A percentile compares a stretch with the other conserved stretches of the same genome.
Evolutionary conservation across 2,888 invertebrate species (phyloP).

Genomic region (Conistra vaccinii): DNA sequence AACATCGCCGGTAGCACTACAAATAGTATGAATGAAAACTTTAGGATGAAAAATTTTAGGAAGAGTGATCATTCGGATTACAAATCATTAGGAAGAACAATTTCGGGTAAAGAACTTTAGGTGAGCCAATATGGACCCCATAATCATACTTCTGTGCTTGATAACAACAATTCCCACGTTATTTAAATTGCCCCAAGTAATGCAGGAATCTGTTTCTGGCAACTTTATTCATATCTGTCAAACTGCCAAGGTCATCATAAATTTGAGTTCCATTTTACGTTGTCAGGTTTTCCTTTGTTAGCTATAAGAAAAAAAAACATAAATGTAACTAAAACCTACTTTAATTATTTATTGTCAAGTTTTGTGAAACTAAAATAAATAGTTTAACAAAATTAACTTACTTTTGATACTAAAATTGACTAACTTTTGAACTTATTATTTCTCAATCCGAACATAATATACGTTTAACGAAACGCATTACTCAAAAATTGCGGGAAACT

Average conservation of each 20-base stretch:
- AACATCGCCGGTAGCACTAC: no score
- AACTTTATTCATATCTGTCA: slow-evolving; percentile 59
- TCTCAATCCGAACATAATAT: neutral
- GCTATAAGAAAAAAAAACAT: no score
- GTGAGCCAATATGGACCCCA: no score
- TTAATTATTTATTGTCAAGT: neutral
- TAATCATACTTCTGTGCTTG: neutral
- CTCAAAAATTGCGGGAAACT: slow-evolving; percentile 5
- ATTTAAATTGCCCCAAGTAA: slow-evolving; percentile 17
- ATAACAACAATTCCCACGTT: neutral
- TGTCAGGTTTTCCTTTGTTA: fast-evolving
- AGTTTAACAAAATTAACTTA: neutral
- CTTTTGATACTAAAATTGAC: neutral
- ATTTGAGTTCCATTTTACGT: slow-evolving; percentile 60
- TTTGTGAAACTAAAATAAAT: neutral
- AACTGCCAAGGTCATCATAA: slow-evolving; percentile 66
- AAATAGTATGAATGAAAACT: no score
- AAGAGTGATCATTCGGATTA: no score
- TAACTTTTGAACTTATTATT: neutral
- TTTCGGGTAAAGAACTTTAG: no score
- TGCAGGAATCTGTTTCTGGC: slow-evolving; percentile 12
- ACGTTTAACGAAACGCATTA: slow-evolving; percentile 11
- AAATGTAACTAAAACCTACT: neutral
- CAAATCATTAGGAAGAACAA: no score
- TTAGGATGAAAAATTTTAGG: no score